Conservation (phyloP, 2,888 invertebrate genomes). For the Prenolepis imparis region DNA sequence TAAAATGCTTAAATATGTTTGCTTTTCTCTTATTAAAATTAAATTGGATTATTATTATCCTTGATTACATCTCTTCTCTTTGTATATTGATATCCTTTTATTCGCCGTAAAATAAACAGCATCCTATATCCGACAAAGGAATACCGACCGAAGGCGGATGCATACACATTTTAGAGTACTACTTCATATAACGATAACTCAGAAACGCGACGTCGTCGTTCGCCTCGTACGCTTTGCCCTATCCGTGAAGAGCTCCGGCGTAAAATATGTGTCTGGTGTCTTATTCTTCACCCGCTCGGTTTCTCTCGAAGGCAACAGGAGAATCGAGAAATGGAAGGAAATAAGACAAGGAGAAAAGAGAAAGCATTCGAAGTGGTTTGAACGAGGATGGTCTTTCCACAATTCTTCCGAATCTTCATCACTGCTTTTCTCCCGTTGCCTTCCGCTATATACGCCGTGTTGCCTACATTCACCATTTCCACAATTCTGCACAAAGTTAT, state of each 20-base stretch:
- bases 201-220: slow-evolving; percentile 79
- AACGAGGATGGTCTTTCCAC: slow-evolving; percentile 61
- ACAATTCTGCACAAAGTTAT: slow-evolving; percentile 72
- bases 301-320: slow-evolving; percentile 62
- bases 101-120: slow-evolving; percentile 18
- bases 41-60: not conserved
- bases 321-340: slow-evolving; percentile 57
- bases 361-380: slow-evolving; percentile 59
- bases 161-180: slow-evolving; percentile 82
- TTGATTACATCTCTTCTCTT: not conserved
- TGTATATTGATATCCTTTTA: slow-evolving; percentile 27
- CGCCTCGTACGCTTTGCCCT: slow-evolving; percentile 69
- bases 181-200: slow-evolving; percentile 85
- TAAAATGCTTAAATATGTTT: slow-evolving; percentile 4
- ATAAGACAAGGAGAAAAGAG: slow-evolving; percentile 56
- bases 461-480: slow-evolving; percentile 43
- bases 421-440: slow-evolving; percentile 48
- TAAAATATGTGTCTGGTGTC: slow-evolving; percentile 85
- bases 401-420: slow-evolving; percentile 63
- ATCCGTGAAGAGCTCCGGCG: slow-evolving; percentile 76
- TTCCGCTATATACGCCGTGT: slow-evolving; percentile 51
- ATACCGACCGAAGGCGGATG: slow-evolving; percentile 81
- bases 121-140: slow-evolving; percentile 46
- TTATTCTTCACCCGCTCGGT: slow-evolving; percentile 85
- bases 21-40: not conserved